Evolutionary conservation across 2,797 vertebrate species (phyloP), one percentile per base, ranked within the genome.

Genomic region (Amphiprion clarkii): DNA sequence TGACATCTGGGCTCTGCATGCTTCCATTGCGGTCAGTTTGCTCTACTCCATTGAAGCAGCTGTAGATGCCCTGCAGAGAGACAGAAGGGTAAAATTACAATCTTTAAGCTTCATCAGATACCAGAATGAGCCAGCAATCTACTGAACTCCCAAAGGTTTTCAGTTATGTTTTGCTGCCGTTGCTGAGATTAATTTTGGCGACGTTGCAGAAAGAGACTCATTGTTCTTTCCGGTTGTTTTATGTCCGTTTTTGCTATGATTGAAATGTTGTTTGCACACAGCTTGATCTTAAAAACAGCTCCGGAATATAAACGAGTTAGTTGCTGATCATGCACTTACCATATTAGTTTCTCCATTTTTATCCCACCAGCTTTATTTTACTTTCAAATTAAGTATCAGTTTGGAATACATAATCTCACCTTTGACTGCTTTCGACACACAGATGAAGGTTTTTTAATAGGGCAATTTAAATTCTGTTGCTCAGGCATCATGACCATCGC

Each of bases 21-120:
- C 87, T 94, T 7, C 90, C 67, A 1, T 88, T 91, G 62, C 6
- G 92, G 7, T 95, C 95, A 4, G 91, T 76, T 17, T 95, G 96
- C 93, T 99, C 97, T 44, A 98, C 97, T 2, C 98, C 98, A 0
- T 88, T 96, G 89, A 98, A 99, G 93, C 98, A 99, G 94, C 98
- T 99, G 93, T 99, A 99, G 90, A 99, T 99, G 48, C 98, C 98
- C 98, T 99, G 91, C 12, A 83, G 0, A 12, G 33, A 84, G 11
- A 80, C 0, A 0, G 1, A 31, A 4, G 40, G 36, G 27, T 19
- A 0, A 27, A 12, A 71, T 71, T 23, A 81, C 6, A 3, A 27
- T 1, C 13, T 54, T 59, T 11, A 46, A 60, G 23, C 53, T 21
- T 71, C 36, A 56, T 19, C 65, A 60, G 46, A 60, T 6, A 51